Conservation (phyloP, 2,797 vertebrate genomes). For the Helicolenus hilgendorfi region DNA sequence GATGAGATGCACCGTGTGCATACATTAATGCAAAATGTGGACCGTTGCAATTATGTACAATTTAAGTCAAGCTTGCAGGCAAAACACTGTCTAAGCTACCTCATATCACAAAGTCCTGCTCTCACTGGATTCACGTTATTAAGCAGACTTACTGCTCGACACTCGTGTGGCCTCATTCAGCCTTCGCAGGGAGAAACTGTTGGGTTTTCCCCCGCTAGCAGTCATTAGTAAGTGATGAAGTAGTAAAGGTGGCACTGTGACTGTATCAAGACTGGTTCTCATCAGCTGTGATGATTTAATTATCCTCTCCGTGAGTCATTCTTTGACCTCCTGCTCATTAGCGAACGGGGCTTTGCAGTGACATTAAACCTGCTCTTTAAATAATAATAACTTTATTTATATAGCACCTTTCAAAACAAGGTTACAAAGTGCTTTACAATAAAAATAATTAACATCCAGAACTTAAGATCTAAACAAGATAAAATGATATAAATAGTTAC, state of each 20-base stretch:
- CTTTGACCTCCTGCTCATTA: not conserved
- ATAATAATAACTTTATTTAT: not conserved
- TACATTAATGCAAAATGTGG: not conserved
- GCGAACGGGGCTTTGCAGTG: not conserved
- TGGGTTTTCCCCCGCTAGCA: not conserved
- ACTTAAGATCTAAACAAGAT: too few relatives aligned
- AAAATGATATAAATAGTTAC: too few relatives aligned
- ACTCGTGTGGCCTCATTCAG: constrained; percentile 8
- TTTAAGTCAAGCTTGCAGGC: constrained; percentile 57
- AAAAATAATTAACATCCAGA: too few relatives aligned
- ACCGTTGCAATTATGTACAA: constrained; percentile 19
- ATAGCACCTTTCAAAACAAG: too few relatives aligned
- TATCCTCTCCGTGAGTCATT: constrained; percentile 9
- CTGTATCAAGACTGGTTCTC: not conserved
- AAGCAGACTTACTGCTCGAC: constrained; percentile 59
- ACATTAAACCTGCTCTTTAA: constrained; percentile 6
- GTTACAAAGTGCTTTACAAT: too few relatives aligned
- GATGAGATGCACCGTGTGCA: not conserved
- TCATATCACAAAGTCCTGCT: constrained; percentile 41
- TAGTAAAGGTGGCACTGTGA: not conserved
- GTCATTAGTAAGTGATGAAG: not conserved
- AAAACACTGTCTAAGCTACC: constrained; percentile 19
- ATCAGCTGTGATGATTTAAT: not conserved
- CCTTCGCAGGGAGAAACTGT: not conserved
- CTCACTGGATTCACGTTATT: constrained; percentile 28